Evolutionary conservation across 1,140 invertebrate species (phyloP), one percentile per base, ranked within the genome.

Genomic region (Periplaneta americana): DNA sequence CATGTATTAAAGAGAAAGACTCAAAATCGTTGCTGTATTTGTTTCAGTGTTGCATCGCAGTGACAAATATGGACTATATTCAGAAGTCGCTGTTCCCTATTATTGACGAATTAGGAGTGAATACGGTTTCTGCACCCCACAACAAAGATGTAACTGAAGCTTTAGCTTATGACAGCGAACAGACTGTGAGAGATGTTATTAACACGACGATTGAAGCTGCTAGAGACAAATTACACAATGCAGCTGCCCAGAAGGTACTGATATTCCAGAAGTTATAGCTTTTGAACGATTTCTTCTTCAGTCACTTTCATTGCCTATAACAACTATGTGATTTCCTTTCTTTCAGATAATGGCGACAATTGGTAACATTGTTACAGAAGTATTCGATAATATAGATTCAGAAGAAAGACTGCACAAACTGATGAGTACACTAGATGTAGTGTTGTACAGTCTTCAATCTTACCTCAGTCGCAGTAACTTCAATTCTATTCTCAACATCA

Each of bases 41-140:
- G 57, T 87, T 88, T 34, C 85, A 93, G 88, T 96, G 98, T 92
- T 99, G 98, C 85, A 93, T 97, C 33, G 97, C 97, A 1, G 96
- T 99, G 74, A 99, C 99, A 88, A 98, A 99, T 86, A 98, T 99
- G 83, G 97, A 99, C 86, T 97, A 98, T 86, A 96, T 99, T 6
- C 91, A 95, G 6, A 93, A 95, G 84, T 94, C 94, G 13, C 91
- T 99, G 79, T 91, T 91, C 66, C 94, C 96, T 0, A 94, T 99
- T 85, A 93, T 95, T 1, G 92, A 93, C 78, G 95, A 97, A 85
- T 88, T 98, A 1, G 94, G 93, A 33, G 91, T 96, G 85, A 93
- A 96, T 57, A 37, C 91, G 91, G 34, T 93, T 98, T 9, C 90
- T 97, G 5, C 89, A 92, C n/a, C n/a, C n/a, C n/a, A n/a, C n/a